Evolutionary conservation across 2,888 invertebrate species (phyloP), one percentile per base, ranked within the genome.

Genomic region (Andrena bucephala): DNA sequence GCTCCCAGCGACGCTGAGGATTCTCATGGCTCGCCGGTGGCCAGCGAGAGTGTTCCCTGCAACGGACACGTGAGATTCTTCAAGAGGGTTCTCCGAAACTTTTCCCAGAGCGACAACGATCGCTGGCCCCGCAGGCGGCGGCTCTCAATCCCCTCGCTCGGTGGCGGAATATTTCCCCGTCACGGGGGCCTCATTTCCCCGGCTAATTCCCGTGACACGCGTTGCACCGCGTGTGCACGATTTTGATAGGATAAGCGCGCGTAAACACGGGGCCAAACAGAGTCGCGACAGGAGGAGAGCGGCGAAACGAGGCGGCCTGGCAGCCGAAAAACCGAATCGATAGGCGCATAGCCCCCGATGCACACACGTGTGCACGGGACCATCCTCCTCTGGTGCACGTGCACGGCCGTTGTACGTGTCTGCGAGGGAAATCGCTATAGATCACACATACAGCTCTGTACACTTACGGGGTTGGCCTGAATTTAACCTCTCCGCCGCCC

Each of bases 321-420:
- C 92, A 91, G 90, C 92, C 92, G 92, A 93, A 93, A 93, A 93
- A 92, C 90, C 92, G 90, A 93, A 93, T 93, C 93, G 93, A 93
- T 93, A 93, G 92, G 92, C 93, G 91, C 92, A 91, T 92, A 91
- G 92, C 91, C 48, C 20, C 70, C 65, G 50, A 36, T 65, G 87
- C 84, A 88, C 87, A 87, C 88, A 80, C 83, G 57, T 1, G 57
- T 57, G 84, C 84, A 27, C 24, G 10, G 57, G 57, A 24, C 8
- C 57, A 27, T 57, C 57, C 24, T 57, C 10, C 27, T 27, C 85
- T 72, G 80, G 63, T 82, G 69, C 75, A 67, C 79, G 62, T 60
- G 59, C 36, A 50, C 57, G 31, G 31, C 54, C 63, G 67, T 69
- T 73, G 83, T 76, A 72, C 67, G 73, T 78, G 72, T 81, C 77